Evolutionary conservation across 2,113 vertebrate genomes (phyloP), one percentile per base, ranked within the genome.

Genomic region (Cyprinodon variegatus): DNA sequence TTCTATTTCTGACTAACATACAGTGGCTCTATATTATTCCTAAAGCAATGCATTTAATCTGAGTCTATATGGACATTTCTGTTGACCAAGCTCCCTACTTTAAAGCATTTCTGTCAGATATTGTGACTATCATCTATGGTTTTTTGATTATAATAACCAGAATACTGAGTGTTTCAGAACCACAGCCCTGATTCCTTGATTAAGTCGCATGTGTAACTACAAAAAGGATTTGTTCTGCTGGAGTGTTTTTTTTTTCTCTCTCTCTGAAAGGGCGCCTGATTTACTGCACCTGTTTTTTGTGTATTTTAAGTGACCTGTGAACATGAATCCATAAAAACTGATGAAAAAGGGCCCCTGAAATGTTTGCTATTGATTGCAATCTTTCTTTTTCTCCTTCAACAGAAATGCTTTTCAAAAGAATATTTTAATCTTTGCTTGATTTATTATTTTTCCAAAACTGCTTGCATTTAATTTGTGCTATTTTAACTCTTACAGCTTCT

Each of bases 301-400:
- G 14, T 76, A 43, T 76, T 72, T 40, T 77, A 70, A 65, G 29
- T 41, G 61, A 64, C 53, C 48, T 29, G 39, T 65, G 60, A 45
- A 50, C 64, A 15, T 45, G 38, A 71, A 79, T 74, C 64, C 3
- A 14, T 70, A 61, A 72, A 68, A 20, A 57, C 68, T 78, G 71
- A 76, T 73, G 74, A 81, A 46, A 74, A 82, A 77, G 43, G 6
- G 22, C 68, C 7, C 63, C 72, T 68, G 62, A 81, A 68, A 76
- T 22, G 9, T 65, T 75, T 65, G 46, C 20, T 72, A 74, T 84
- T 82, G 78, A 86, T 86, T 89, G 67, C 4, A 78, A 68, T 86
- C 74, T 65, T 41, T 65, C 15, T 29, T 74, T 82, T 40, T 71
- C 43, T 75, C 37, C 40, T 4, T 22, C 40, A 59, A 43, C 46